Base-by-base conservation (phyloP, 2,113 vertebrate species). In the Grallaria varia region DNA sequence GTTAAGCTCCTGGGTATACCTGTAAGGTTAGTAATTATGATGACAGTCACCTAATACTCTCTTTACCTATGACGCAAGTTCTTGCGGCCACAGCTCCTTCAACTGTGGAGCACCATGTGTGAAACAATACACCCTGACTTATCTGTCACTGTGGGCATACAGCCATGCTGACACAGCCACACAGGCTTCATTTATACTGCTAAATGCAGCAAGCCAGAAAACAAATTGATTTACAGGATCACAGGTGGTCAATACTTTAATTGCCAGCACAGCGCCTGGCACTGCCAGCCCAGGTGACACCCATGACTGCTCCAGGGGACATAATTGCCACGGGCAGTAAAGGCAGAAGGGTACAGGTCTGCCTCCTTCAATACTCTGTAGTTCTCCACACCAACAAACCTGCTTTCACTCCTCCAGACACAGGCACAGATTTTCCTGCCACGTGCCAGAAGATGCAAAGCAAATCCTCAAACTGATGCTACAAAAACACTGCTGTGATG, bases 131-230 rank as follows among this genome's bases (percentile, higher is more conserved):
- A 74, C n/a, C 33, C 93, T 42, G 95, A 89, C 23, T 94, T 77
- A 31, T 4, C 50, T 62, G 37, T 14, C 73, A 66, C 5, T 17
- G 60, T 42, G 76, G 89, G 87, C 87, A 93, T 2, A 49, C 73
- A 91, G 84, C 42, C 80, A 9, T 19, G 84, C 86, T 90, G 93
- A 92, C 64, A 90, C 0, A 2, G 93, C 86, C 86, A 90, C 89
- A 88, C 59, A 53, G 72, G n/a, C 74, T 95, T 74, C 80, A 78
- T 59, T 84, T 91, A 58, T 33, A 66, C 52, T 55, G 80, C 72
- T 91, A 71, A 84, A 84, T 39, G 63, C 52, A 94, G 91, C 91
- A 44, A 73, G 73, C 45, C 89, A 91, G 87, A 87, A 92, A 91
- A 89, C 91, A 84, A 90, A 87, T 37, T 66, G 73, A 93, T 91